Evolutionary conservation across 2,888 invertebrate genomes (phyloP).

Genomic region (Phortica magna): DNA sequence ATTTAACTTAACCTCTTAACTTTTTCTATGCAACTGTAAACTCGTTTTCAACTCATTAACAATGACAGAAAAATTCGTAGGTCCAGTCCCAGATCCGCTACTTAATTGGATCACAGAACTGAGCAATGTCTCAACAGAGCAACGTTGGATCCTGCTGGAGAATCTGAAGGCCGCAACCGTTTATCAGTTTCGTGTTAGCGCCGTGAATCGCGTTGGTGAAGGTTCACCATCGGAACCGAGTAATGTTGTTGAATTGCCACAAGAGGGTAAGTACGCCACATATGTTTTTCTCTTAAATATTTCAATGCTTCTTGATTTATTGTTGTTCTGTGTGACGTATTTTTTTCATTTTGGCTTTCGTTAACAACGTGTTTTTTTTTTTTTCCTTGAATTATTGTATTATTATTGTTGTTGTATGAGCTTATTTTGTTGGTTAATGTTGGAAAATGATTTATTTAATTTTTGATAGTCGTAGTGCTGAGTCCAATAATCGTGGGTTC

Average conservation of each 20-base stretch:
- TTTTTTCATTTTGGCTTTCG: conserved; percentile 33
- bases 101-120: conserved; percentile 93
- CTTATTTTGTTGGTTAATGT: neutral
- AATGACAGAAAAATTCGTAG: conserved; percentile 81
- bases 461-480: too few relatives aligned
- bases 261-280: conserved; percentile 88
- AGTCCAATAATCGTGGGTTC: too few relatives aligned
- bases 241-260: conserved; percentile 93
- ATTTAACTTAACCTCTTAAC: too few relatives aligned
- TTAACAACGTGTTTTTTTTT: conserved; percentile 26
- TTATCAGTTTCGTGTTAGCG: conserved; percentile 98
- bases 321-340: conserved; percentile 24
- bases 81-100: conserved; percentile 90
- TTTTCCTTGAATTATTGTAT: conserved; percentile 18
- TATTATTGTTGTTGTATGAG: neutral
- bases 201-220: conserved; percentile 97
- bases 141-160: conserved; percentile 88
- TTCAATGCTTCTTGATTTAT: conserved; percentile 10
- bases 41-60: conserved; percentile 49
- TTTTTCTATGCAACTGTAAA: neutral
- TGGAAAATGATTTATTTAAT: too few relatives aligned
- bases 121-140: conserved; percentile 89
- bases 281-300: neutral
- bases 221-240: conserved; percentile 94
- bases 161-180: conserved; percentile 95